phyloP scores from a whole-genome alignment of 1,140 invertebrate genomes.

The Drosophila pandora region DNA sequence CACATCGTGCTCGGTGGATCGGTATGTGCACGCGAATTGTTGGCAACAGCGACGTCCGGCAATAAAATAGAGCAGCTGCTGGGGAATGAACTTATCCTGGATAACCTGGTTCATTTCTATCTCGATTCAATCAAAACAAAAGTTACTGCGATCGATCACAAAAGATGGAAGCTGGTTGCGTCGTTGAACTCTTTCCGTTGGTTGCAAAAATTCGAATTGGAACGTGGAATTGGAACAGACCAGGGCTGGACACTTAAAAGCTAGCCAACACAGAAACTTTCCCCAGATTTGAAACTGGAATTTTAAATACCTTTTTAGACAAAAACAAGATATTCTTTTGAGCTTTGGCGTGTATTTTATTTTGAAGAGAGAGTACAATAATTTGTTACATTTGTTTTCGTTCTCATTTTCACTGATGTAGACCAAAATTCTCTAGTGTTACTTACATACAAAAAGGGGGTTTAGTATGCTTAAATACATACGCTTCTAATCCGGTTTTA shows the following conservation, averaged over 20 bases:
- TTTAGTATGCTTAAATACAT: constrained; percentile 29
- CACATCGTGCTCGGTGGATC: constrained; percentile 34
- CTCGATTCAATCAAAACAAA: background rate
- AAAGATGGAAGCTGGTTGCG: background rate
- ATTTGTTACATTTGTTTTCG: constrained; percentile 4
- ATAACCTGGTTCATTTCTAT: constrained; percentile 61
- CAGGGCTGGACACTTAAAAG: constrained; percentile 18
- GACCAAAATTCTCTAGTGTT: constrained; percentile 22
- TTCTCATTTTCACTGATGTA: background rate
- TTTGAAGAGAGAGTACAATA: constrained; percentile 8
- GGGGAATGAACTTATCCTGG: constrained; percentile 49
- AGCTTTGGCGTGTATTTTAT: constrained; percentile 26
- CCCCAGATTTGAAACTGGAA: too few relatives aligned
- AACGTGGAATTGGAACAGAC: constrained; percentile 4
- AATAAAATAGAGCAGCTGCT: constrained; percentile 68
- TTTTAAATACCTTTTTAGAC: background rate
- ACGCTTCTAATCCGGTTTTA: constrained; percentile 3
- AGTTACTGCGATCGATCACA: background rate
- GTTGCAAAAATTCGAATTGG: background rate
- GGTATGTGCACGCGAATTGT: constrained; percentile 59
- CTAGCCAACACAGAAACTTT: too few relatives aligned
- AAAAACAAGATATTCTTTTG: background rate
- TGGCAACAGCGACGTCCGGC: constrained; percentile 70
- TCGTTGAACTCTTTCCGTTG: background rate
- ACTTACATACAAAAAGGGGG: constrained; percentile 29